A percentile compares a stretch with the other conserved stretches of the same genome.
These are phyloP conservation scores for Microtus pennsylvanicus DNA, from an alignment of 2,113 vertebrate genomes.

Conservation along the genomic window DNA sequence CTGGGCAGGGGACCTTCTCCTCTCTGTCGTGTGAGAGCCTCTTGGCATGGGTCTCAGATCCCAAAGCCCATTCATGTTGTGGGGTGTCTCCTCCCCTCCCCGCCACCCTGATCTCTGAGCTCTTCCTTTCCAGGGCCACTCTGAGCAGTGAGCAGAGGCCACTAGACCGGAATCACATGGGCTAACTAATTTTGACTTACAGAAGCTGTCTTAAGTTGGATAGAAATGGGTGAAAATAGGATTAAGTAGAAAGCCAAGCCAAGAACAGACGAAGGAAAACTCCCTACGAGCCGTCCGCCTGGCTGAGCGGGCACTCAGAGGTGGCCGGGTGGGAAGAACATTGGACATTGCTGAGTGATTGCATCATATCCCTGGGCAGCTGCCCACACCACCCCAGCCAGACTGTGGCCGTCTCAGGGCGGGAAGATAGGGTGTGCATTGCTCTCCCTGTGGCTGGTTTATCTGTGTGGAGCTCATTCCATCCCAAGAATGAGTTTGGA, in stretches of 20 bases:
- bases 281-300: conserved; percentile 64
- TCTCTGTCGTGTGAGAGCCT: background rate
- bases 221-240: conserved; percentile 86
- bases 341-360: conserved; percentile 65
- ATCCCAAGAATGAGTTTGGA: conserved; percentile 78
- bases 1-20: background rate
- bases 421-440: background rate
- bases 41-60: background rate
- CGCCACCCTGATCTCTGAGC: background rate
- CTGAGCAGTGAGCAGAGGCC: background rate
- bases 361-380: conserved; percentile 35
- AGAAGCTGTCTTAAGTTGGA: conserved; percentile 87
- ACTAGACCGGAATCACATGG: conserved; percentile 48
- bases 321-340: conserved; percentile 65
- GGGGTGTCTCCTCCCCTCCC: background rate
- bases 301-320: conserved; percentile 58
- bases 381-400: background rate
- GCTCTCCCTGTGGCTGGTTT: conserved; percentile 41
- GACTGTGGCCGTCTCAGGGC: background rate
- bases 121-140: conserved; percentile 30
- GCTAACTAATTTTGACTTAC: conserved; percentile 86
- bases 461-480: conserved; percentile 64
- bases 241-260: conserved; percentile 86
- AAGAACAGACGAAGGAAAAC: conserved; percentile 84
- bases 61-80: accelerated